Evolutionary conservation across 2,797 vertebrate species (phyloP).

Genomic region (Anguilla anguilla): DNA sequence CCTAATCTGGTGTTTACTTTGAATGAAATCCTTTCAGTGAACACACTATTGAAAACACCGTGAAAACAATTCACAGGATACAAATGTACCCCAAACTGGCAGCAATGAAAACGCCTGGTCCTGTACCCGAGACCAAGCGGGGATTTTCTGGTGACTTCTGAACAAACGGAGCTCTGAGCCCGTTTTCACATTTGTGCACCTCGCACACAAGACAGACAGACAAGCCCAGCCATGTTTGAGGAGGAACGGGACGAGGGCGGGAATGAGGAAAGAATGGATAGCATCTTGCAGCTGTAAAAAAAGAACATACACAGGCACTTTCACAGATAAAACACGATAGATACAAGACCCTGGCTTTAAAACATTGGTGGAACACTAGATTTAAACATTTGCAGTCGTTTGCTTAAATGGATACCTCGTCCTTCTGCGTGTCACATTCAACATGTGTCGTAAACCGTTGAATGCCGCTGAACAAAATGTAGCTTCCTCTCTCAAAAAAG

Average conservation of each 20-base stretch:
- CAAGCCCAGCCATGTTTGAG: conserved; percentile 26
- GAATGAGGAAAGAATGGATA: background rate
- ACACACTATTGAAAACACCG: background rate
- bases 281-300: background rate
- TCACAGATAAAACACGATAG: background rate
- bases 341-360: background rate
- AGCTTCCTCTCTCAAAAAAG: background rate
- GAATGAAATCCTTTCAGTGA: background rate
- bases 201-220: background rate
- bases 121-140: background rate
- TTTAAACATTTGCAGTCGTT: background rate
- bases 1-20: background rate
- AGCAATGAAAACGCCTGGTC: background rate
- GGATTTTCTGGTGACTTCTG: background rate
- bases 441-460: background rate
- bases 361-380: background rate
- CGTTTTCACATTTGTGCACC: background rate
- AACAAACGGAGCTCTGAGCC: background rate
- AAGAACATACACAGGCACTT: background rate
- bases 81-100: background rate
- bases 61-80: background rate
- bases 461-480: background rate
- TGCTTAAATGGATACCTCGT: background rate
- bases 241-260: background rate
- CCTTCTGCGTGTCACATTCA: background rate